Evolutionary conservation across 37 sponge, comb jelly and placozoan species (phyloP).

Genomic region (Bolinopsis microptera): DNA sequence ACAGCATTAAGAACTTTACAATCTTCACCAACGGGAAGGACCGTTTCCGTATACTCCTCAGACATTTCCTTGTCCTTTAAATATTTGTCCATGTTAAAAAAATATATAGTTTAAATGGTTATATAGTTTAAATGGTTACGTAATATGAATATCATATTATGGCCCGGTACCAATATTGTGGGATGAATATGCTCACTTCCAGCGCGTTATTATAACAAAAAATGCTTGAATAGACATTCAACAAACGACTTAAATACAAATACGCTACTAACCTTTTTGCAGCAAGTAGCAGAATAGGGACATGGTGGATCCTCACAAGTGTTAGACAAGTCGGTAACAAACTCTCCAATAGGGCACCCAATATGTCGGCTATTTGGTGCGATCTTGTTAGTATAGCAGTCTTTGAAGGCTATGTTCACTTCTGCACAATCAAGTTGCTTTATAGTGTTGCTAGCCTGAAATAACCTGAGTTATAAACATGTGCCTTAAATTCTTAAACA

Average conservation of each 20-base stretch:
- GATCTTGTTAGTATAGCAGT: neutral
- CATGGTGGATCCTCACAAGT: neutral
- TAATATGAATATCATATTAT: too few relatives aligned
- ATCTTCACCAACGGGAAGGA: neutral
- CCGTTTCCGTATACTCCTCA: neutral
- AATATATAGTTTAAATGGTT: too few relatives aligned
- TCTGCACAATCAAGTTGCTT: neutral
- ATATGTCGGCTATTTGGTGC: neutral
- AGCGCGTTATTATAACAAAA: too few relatives aligned
- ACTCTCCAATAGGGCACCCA: neutral
- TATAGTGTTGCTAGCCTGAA: neutral
- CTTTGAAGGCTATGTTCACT: neutral
- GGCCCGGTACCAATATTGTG: too few relatives aligned
- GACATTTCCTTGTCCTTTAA: neutral
- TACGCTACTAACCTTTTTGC: neutral
- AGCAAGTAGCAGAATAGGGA: slow-evolving; percentile 7
- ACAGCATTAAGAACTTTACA: neutral
- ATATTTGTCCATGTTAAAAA: too few relatives aligned
- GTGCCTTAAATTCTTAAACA: too few relatives aligned
- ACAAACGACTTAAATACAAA: too few relatives aligned
- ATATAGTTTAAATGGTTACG: too few relatives aligned
- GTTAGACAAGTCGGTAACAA: neutral
- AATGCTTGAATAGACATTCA: too few relatives aligned
- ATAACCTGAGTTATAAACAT: too few relatives aligned
- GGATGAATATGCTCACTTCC: too few relatives aligned